Base-by-base conservation (phyloP, 2,113 vertebrate genomes). In the Falco punctatus region DNA sequence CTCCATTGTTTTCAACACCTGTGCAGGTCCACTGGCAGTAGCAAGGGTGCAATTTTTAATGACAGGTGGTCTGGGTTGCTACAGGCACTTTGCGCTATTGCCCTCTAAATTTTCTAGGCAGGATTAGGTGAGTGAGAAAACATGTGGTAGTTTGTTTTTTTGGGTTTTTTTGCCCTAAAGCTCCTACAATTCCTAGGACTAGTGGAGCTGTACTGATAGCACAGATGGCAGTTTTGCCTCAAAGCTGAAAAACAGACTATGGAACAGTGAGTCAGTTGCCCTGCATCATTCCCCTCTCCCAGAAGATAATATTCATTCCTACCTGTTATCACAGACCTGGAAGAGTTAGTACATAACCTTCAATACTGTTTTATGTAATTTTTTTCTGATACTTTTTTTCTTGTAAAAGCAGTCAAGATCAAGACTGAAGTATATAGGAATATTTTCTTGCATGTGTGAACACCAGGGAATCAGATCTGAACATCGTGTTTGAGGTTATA, bases 171-270 rank as follows among this genome's bases (percentile, higher is more conserved):
- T 88, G 48, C 77, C 81, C 88, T 92, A 91, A 52, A 93, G 67
- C 42, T 84, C 72, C 73, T 64, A 24, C 52, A 75, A 15, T 61
- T 96, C 69, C 86, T 69, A 32, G 55, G 72, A 86, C 59, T 61
- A 52, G 57, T 33, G 44, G 86, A 96, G 92, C 80, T 95, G 90
- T 88, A 81, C 88, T 84, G 92, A 89, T 81, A 71, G 92, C 65
- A 91, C 92, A 92, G 91, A 92, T 88, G 94, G 88, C 70, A 81
- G 18, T 42, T 86, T 75, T 91, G 77, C 86, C 86, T 88, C 69
- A 91, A 78, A 94, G 88, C 48, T 0, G 2, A 59, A 58, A 87
- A 89, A 59, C 2, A 4, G 72, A 81, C 61, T 58, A 48, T 0
- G 13, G 80, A 84, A 51, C 33, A 69, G 52, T n/a, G 83, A 86